phyloP scores from a whole-genome alignment of 92 coral and sea anemone genomes.

The Siderastrea radians region DNA sequence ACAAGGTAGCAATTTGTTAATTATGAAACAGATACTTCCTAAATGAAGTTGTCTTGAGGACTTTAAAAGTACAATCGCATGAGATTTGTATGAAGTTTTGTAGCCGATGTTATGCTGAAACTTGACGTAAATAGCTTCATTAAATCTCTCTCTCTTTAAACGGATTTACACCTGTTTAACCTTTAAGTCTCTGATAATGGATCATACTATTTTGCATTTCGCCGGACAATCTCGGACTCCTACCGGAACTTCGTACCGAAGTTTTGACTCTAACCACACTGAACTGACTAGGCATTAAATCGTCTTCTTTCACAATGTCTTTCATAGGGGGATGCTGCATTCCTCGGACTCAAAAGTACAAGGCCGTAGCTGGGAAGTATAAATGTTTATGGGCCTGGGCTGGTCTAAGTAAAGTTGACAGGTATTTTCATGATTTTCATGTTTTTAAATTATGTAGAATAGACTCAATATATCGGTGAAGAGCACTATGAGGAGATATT shows the following conservation, averaged over 20 bases:
- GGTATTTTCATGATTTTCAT: slow-evolving; percentile 12
- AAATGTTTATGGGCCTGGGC: slow-evolving; percentile 62
- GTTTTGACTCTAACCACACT: not conserved
- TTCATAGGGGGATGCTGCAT: slow-evolving; percentile 46
- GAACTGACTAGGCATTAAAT: no score
- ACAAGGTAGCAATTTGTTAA: not conserved
- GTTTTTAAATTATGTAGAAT: no score
- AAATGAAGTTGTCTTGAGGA: no score
- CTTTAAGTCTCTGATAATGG: not conserved
- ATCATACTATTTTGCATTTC: no score
- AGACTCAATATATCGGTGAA: no score
- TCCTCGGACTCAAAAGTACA: slow-evolving; percentile 38
- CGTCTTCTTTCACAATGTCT: no score
- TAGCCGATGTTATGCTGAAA: no score
- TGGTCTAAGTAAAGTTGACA: slow-evolving; percentile 45
- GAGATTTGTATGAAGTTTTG: no score
- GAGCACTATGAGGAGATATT: not conserved
- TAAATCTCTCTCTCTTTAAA: no score
- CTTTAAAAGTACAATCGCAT: not conserved
- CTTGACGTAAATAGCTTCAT: no score
- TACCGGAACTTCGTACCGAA: not conserved
- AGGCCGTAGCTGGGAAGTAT: slow-evolving; percentile 43
- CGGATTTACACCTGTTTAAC: no score
- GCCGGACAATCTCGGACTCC: not conserved
- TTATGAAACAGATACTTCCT: no score